These are phyloP conservation scores for Galeruca laticollis DNA, from an alignment of 2,888 invertebrate genomes.

Conservation along the genomic window DNA sequence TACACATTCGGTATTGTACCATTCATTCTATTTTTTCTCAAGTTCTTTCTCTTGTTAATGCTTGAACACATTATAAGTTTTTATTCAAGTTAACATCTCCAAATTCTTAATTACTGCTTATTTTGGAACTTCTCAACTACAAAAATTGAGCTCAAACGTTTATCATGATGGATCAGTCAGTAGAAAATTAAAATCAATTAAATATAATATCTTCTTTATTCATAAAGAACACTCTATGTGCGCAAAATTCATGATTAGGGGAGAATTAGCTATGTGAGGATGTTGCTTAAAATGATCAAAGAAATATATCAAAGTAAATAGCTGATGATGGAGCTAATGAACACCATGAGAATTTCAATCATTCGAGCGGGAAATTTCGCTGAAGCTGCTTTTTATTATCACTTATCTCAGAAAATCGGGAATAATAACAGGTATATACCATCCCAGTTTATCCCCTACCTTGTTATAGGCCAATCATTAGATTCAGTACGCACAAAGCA, in stretches of 20 bases:
- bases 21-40: no score
- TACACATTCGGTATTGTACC: no score
- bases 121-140: no score
- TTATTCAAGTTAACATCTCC: no score
- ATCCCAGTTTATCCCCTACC: background rate
- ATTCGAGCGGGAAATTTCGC: background rate
- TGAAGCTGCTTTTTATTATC: slow-evolving; percentile 4
- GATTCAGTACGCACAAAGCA: background rate
- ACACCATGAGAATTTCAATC: slow-evolving; percentile 4
- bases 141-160: no score
- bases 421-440: background rate
- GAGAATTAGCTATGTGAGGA: background rate
- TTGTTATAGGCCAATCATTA: background rate
- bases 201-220: no score
- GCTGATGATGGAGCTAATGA: background rate
- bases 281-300: background rate
- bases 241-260: background rate
- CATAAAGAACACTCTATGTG: no score
- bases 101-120: no score
- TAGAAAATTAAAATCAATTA: no score
- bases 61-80: no score
- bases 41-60: no score
- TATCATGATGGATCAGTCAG: no score
- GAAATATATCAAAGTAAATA: slow-evolving; percentile 1
- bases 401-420: background rate